Evolutionary conservation across 2,888 invertebrate genomes (phyloP), one percentile per base, ranked within the genome.

Genomic region (Eilema caniola): DNA sequence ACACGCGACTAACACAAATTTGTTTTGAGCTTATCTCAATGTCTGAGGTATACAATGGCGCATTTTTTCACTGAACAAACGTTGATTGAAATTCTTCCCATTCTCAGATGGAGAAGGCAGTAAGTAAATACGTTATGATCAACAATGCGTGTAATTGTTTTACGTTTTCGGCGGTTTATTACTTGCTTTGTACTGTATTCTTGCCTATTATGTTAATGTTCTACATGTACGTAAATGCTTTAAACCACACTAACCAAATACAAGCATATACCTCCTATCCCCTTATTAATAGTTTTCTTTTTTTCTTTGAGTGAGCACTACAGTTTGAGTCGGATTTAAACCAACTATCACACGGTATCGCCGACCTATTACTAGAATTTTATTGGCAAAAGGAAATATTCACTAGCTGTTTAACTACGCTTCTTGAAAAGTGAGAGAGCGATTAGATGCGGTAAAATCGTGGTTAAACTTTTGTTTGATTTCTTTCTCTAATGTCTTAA

Each of bases 21-120:
- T 90, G 89, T 91, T 89, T 82, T 84, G 77, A 84, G 87, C 86
- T 92, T 91, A 92, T 92, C 91, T 86, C 33, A 41, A 28, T 28
- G 65, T 62, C 60, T 66, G 62, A 10, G 25, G 57, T 65, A 72
- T 72, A 81, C 79, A 78, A 83, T 76, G 64, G 74, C 31, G 64
- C 65, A 63, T 77, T 74, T 81, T 74, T 80, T 74, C 71, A 68
- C 56, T 69, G 57, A 63, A 61, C 20, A 62, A 63, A 68, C 37
- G n/a, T 25, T 70, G 69, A 73, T 76, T 67, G 60, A 71, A 72
- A 65, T 69, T 57, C 53, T 72, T 74, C 66, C 60, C 74, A 71
- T 72, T 69, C 47, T 37, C 24, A 31, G 56, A 61, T 60, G 28
- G n/a, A 63, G 62, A 61, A 67, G 66, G 62, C 12, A 63, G 68